Evolutionary conservation across 2,888 invertebrate species (phyloP).

Genomic region (Chymomyza caudatula): DNA sequence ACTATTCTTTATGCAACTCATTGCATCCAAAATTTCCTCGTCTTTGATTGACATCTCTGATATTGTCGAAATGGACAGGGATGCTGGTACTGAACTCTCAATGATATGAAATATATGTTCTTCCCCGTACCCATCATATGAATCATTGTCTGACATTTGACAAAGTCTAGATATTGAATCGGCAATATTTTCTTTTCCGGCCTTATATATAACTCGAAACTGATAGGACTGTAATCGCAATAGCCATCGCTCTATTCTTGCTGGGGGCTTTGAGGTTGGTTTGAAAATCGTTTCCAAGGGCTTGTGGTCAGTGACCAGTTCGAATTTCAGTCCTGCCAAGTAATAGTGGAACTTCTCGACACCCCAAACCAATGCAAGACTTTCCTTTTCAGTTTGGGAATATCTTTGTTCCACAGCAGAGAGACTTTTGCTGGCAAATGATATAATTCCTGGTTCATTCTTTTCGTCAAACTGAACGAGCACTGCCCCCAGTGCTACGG

Average conservation of each 20-base stretch:
- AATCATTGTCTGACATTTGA: too few species aligned
- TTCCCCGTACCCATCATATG: too few species aligned
- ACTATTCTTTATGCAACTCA: too few species aligned
- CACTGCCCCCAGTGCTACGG: too few species aligned
- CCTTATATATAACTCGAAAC: constrained; percentile 29
- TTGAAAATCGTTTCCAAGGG: constrained; percentile 42
- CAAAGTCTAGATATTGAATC: constrained; percentile 28
- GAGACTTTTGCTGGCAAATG: too few species aligned
- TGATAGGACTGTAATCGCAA: constrained; percentile 29
- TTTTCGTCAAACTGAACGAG: too few species aligned
- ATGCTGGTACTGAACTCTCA: too few species aligned
- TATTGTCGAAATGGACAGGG: too few species aligned
- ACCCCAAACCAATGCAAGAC: constrained; percentile 22
- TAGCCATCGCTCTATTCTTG: constrained; percentile 33
- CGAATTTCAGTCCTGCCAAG: constrained; percentile 29
- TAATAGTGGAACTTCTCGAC: constrained; percentile 30
- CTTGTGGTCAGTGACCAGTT: constrained; percentile 38
- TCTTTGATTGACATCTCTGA: too few species aligned
- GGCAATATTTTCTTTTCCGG: constrained; percentile 26
- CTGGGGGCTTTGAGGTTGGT: constrained; percentile 36
- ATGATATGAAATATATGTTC: too few species aligned
- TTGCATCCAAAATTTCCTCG: too few species aligned
- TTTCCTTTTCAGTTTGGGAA: constrained; percentile 22
- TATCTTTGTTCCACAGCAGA: neutral
- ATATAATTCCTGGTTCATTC: too few species aligned